Conservation (phyloP, 2,888 invertebrate species). For the Drosophila cyrtoloma region DNA sequence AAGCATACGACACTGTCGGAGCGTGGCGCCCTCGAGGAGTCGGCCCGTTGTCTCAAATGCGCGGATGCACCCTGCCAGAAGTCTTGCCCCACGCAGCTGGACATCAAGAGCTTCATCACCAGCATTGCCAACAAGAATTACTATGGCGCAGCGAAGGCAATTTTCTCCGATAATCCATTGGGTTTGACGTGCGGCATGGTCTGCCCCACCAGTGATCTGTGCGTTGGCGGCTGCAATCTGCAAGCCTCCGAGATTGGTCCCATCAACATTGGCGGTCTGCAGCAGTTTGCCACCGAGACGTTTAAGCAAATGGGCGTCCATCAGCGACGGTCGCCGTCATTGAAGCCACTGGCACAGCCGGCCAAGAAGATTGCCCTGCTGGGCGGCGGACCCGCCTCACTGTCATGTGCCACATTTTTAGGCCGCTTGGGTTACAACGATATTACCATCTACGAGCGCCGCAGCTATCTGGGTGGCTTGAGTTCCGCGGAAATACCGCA, state of each 20-base stretch:
- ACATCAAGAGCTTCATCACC: slow-evolving; percentile 98
- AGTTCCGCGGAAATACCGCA: slow-evolving; percentile 98
- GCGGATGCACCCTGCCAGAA: slow-evolving; percentile 99
- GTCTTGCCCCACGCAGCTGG: slow-evolving; percentile 98
- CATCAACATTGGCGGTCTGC: slow-evolving; percentile 99
- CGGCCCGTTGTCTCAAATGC: slow-evolving; percentile 95
- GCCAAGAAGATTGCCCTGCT: slow-evolving; percentile 91
- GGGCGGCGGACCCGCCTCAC: slow-evolving; percentile 98
- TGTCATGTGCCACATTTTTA: slow-evolving; percentile 98
- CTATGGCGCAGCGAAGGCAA: slow-evolving; percentile 98
- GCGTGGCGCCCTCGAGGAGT: slow-evolving; percentile 95
- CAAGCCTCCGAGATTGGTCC: slow-evolving; percentile 98
- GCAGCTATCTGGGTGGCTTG: slow-evolving; percentile 94
- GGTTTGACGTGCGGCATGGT: slow-evolving; percentile 99
- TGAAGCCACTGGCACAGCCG: slow-evolving; percentile 85
- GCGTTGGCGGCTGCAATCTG: slow-evolving; percentile 98
- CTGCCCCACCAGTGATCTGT: slow-evolving; percentile 98
- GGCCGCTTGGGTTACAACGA: slow-evolving; percentile 96
- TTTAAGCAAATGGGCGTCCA: slow-evolving; percentile 97
- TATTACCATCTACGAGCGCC: slow-evolving; percentile 96
- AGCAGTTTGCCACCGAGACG: slow-evolving; percentile 98
- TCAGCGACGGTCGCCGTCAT: slow-evolving; percentile 93
- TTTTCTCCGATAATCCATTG: slow-evolving; percentile 98
- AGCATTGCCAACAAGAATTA: slow-evolving; percentile 99
- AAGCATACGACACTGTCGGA: slow-evolving; percentile 99